Base-by-base conservation (phyloP, 2,888 invertebrate genomes). In the Dexiosoma caninum region DNA sequence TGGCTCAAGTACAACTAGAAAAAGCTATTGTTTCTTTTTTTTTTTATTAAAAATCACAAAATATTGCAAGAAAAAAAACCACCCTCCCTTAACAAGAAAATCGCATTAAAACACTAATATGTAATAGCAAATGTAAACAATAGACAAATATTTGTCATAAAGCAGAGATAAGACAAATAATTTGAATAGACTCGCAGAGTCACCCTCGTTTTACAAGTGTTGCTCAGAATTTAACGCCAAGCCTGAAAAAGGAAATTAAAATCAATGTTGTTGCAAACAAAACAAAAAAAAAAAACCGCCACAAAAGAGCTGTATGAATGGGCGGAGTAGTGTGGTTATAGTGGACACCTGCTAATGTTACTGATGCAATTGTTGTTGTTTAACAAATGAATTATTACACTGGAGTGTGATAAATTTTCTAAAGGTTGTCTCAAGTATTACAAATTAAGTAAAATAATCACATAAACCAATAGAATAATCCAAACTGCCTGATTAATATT, bases 121-220 rank as follows among this genome's bases (percentile, higher is more conserved):
- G n/a, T n/a, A 81, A 80, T 62, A 76, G 62, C 71, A 53, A 69
- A 77, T 53, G 71, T 69, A 81, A 81, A 81, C 77, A 81, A 81
- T 69, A 72, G 67, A 62, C 57, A 57, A 67, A 72, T 62, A 81
- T 76, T 80, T 71, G 66, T 71, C 66, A 75, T 70, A 75, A 74
- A 49, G 16, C 62, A 32, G 57, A 27, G 35, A 76, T 76, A 76
- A 80, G 55, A 55, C 71, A 76, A 62, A 76, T 76, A 62, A 72
- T 76, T 76, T 72, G 60, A 62, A 72, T 81, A 62, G 51, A 51
- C 40, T 75, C 16, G 19, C n/a, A n/a, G n/a, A 64, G 42, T 23
- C 64, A 75, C 70, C 80, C 71, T 67, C 44, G 42, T 27, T 37
- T 14, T 19, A 7, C 55, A 64, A 69, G 51, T 64, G 40, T 55